Conservation (phyloP, 2,113 vertebrate genomes). For the Deroptyus accipitrinus region DNA sequence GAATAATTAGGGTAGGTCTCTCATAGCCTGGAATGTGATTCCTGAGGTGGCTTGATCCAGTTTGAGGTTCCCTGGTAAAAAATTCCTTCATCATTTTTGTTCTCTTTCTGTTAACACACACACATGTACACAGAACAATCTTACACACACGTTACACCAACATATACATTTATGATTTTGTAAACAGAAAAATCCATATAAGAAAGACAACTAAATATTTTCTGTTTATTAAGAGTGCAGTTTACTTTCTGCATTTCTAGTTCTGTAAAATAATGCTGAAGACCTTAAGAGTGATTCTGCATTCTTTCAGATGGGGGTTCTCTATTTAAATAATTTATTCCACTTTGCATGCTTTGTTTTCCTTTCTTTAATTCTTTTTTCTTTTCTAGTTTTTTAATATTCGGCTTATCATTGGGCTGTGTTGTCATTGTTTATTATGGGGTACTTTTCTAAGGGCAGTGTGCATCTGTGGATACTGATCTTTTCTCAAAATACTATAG, state of each 20-base stretch:
- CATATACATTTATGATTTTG: background rate
- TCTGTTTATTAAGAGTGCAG: background rate
- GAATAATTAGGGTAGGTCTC: constrained; percentile 1
- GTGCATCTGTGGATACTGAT: background rate
- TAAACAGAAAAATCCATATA: background rate
- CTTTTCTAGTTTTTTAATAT: background rate
- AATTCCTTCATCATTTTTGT: background rate
- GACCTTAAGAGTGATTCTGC: background rate
- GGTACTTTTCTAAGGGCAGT: background rate
- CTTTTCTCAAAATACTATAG: background rate
- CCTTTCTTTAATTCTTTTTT: background rate
- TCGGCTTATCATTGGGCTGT: background rate
- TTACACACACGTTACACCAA: background rate
- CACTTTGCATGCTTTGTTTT: background rate
- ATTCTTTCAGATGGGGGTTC: background rate
- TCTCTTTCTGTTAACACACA: background rate
- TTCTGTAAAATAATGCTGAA: background rate
- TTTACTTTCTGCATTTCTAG: background rate
- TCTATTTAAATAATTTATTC: background rate
- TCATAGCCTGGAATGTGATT: constrained; percentile 27
- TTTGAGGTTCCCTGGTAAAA: background rate
- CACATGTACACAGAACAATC: fast-evolving
- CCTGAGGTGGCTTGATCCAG: constrained; percentile 15
- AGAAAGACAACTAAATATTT: background rate
- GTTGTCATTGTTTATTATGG: background rate